Conservation (phyloP, 2,888 invertebrate genomes). For the Acrobasis repandana region DNA sequence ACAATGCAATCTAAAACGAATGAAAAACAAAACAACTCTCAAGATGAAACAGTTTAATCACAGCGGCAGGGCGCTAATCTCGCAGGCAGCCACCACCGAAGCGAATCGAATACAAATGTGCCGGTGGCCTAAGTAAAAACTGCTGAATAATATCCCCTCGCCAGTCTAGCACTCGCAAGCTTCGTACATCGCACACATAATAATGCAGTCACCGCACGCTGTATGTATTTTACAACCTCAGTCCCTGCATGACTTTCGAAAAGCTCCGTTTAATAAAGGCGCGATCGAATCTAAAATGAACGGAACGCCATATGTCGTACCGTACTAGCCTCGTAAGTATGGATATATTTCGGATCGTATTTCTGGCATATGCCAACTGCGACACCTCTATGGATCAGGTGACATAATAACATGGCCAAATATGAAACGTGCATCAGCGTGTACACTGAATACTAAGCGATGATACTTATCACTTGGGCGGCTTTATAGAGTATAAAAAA, state of each 20-base stretch:
- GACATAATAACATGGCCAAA: slow-evolving; percentile 47
- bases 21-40: slow-evolving; percentile 49
- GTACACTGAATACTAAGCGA: background rate
- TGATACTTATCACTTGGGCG: background rate
- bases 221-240: slow-evolving; percentile 59
- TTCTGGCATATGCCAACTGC: slow-evolving; percentile 71
- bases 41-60: slow-evolving; percentile 73
- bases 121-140: slow-evolving; percentile 66
- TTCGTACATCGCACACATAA: slow-evolving; percentile 58
- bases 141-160: slow-evolving; percentile 73
- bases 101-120: slow-evolving; percentile 78
- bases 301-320: slow-evolving; percentile 10
- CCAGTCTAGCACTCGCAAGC: slow-evolving; percentile 56
- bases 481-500: background rate
- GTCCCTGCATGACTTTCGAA: slow-evolving; percentile 42
- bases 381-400: slow-evolving; percentile 56
- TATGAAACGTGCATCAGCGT: slow-evolving; percentile 27
- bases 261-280: slow-evolving; percentile 26
- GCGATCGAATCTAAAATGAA: slow-evolving; percentile 5
- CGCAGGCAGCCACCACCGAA: slow-evolving; percentile 64
- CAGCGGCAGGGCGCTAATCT: slow-evolving; percentile 69
- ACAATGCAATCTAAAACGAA: background rate
- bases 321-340: slow-evolving; percentile 24
- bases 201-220: slow-evolving; percentile 64
- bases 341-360: slow-evolving; percentile 48